Percentiles rank a stretch among this genome's conserved stretches.
phyloP scores from a whole-genome alignment of 2,113 vertebrate genomes.

The Phylloscopus whistleri region DNA sequence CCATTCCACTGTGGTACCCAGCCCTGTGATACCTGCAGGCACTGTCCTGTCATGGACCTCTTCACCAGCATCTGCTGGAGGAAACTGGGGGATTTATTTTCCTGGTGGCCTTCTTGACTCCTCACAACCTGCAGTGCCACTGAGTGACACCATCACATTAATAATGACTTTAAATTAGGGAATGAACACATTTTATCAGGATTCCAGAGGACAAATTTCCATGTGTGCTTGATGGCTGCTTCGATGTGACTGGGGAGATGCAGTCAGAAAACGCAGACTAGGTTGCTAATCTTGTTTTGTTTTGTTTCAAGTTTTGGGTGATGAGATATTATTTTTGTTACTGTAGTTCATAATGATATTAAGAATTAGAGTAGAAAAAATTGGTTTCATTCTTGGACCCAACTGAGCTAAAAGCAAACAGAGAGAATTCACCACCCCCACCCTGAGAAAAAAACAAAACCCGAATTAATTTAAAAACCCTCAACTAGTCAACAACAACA shows the following conservation, averaged over 20 bases:
- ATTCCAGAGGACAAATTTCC: not conserved
- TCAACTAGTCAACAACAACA: not conserved
- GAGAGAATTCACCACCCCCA: not conserved
- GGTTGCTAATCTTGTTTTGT: not conserved
- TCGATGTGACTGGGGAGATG: not conserved
- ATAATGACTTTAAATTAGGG: not conserved
- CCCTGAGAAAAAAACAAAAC: rapidly evolving
- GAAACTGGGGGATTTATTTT: not conserved
- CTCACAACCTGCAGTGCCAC: not conserved
- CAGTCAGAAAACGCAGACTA: not conserved
- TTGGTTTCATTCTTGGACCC: not conserved
- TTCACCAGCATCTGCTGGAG: not conserved
- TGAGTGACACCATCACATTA: not conserved
- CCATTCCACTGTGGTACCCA: rapidly evolving
- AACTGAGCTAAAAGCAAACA: not conserved
- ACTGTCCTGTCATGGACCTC: not conserved
- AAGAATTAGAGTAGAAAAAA: not conserved
- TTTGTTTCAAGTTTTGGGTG: not conserved
- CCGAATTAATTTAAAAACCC: not conserved
- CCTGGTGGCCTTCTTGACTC: not conserved
- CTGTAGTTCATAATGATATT: not conserved
- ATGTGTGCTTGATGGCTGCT: not conserved
- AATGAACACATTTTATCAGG: not conserved
- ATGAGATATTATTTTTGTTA: not conserved
- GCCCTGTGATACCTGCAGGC: not conserved